Conservation (phyloP, 2,888 invertebrate species). For the Dicyrtomina minuta region DNA sequence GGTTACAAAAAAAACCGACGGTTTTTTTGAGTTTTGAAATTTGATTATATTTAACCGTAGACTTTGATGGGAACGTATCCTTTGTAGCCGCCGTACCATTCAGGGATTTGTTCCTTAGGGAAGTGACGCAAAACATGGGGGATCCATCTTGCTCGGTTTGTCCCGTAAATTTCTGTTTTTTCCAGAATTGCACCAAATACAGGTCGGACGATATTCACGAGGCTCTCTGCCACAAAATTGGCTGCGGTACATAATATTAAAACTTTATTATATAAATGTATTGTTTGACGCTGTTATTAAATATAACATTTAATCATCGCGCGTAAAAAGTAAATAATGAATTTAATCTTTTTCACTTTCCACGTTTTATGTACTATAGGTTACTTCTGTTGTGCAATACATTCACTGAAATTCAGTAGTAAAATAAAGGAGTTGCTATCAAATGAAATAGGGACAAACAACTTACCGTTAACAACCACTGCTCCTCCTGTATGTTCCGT, state of each 20-base stretch:
- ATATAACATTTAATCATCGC: too few relatives aligned
- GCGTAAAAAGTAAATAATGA: too few relatives aligned
- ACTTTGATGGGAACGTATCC: slow-evolving; percentile 12
- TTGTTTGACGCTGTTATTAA: too few relatives aligned
- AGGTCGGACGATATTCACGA: slow-evolving; percentile 23
- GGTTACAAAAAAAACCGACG: too few relatives aligned
- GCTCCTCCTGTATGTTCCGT: slow-evolving; percentile 32
- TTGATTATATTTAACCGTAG: slow-evolving; percentile 4
- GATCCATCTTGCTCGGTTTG: slow-evolving; percentile 20
- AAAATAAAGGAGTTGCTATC: too few relatives aligned
- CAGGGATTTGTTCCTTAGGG: slow-evolving; percentile 25
- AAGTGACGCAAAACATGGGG: slow-evolving; percentile 27
- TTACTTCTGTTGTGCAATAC: too few relatives aligned
- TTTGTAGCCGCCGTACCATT: slow-evolving; percentile 17
- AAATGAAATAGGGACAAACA: not conserved
- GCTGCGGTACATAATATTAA: too few relatives aligned
- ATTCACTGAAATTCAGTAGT: too few relatives aligned
- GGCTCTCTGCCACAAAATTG: slow-evolving; percentile 23
- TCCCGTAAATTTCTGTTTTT: slow-evolving; percentile 33
- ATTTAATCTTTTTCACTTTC: too few relatives aligned
- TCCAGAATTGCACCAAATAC: slow-evolving; percentile 30
- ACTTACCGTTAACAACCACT: slow-evolving; percentile 32
- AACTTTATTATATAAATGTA: too few relatives aligned
- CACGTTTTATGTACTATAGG: too few relatives aligned
- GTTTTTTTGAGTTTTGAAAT: too few relatives aligned